Percentiles rank a stretch among this genome's conserved stretches.
Conservation (phyloP, 2,113 vertebrate species). For the Crotalus horridus region DNA sequence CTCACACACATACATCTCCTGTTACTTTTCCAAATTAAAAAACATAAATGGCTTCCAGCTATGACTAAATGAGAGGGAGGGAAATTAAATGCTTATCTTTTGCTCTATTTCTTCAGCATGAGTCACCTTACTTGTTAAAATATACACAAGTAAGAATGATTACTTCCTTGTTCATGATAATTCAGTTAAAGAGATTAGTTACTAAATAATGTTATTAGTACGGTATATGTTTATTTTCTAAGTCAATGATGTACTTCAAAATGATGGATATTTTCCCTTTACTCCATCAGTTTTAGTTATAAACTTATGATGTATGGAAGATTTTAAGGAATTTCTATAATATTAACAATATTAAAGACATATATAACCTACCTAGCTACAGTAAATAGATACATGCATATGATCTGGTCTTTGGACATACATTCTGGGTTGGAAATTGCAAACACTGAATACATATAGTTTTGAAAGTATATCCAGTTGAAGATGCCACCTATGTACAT, state of each 20-base stretch:
- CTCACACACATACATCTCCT: conserved; percentile 14
- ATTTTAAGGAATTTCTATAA: not conserved
- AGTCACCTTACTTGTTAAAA: conserved; percentile 49
- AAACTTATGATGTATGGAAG: conserved; percentile 20
- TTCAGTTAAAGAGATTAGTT: conserved; percentile 29
- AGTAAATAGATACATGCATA: not conserved
- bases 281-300: conserved; percentile 17
- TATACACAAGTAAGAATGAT: conserved; percentile 29
- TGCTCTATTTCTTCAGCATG: conserved; percentile 27
- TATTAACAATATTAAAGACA: not conserved
- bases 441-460: not conserved
- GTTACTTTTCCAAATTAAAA: conserved; percentile 47
- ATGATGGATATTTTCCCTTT: not conserved
- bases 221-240: conserved; percentile 6
- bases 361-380: not conserved
- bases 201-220: not conserved
- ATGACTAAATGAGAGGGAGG: not conserved
- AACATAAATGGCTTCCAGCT: conserved; percentile 28
- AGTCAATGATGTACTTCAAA: not conserved
- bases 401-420: not conserved
- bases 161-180: conserved; percentile 35
- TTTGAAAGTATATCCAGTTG: not conserved
- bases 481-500: not conserved
- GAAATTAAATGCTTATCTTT: conserved; percentile 27
- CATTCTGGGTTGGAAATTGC: not conserved